phyloP scores from a whole-genome alignment of 92 coral and sea anemone genomes.

The Palythoa grandiflora region DNA sequence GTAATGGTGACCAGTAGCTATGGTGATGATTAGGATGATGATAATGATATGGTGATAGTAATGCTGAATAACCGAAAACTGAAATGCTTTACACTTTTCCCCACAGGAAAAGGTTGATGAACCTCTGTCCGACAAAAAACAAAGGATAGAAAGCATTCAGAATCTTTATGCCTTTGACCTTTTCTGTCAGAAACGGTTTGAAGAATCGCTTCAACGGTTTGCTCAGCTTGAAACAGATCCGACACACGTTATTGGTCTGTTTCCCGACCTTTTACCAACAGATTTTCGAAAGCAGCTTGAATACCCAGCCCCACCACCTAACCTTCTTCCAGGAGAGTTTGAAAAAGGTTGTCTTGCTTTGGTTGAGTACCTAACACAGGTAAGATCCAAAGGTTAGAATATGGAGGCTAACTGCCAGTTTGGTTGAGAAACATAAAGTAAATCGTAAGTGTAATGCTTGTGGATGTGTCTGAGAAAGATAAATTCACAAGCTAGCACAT shows the following conservation, averaged over 20 bases:
- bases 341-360: constrained; percentile 95
- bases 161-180: constrained; percentile 95
- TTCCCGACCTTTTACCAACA: constrained; percentile 91
- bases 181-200: constrained; percentile 97
- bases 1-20: neutral
- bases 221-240: constrained; percentile 96
- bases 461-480: no score
- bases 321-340: constrained; percentile 82
- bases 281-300: constrained; percentile 92
- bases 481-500: no score
- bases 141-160: constrained; percentile 88
- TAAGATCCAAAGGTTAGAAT: neutral
- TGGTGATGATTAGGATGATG: neutral
- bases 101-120: constrained; percentile 89
- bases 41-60: neutral
- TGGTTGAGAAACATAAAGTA: no score
- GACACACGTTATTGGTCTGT: constrained; percentile 94
- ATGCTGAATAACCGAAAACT: no score
- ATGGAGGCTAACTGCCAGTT: neutral
- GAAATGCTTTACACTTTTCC: neutral
- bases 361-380: constrained; percentile 92
- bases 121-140: constrained; percentile 80
- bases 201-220: constrained; percentile 94
- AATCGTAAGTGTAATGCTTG: no score
- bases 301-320: constrained; percentile 89